Percentiles rank a stretch among this genome's conserved stretches.
Evolutionary conservation across 2,797 vertebrate genomes (phyloP).

Genomic region (Cynodonichthys magdalenae): DNA sequence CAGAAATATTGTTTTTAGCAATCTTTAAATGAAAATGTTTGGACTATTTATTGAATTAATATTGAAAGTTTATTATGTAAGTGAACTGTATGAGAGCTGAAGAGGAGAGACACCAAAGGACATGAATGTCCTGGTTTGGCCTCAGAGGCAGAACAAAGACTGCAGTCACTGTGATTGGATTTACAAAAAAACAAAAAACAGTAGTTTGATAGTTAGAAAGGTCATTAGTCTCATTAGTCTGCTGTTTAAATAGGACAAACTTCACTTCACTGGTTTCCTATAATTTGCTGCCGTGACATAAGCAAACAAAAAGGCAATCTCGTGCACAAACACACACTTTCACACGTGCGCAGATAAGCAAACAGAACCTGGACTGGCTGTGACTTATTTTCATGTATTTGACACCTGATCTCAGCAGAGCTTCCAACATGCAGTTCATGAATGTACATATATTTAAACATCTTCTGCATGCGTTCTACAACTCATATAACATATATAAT

Average conservation of each 20-base stretch:
- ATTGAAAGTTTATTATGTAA: too few relatives aligned
- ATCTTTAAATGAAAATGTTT: too few relatives aligned
- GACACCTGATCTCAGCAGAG: neutral
- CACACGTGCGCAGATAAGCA: constrained; percentile 28
- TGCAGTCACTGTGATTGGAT: neutral
- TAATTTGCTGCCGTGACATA: constrained; percentile 43
- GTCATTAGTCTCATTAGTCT: constrained; percentile 58
- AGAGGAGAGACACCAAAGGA: neutral
- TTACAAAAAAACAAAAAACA: too few relatives aligned
- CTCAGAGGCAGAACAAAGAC: constrained; percentile 3
- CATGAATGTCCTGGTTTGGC: neutral
- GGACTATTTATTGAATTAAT: too few relatives aligned
- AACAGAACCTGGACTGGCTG: constrained; percentile 28
- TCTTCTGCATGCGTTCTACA: neutral
- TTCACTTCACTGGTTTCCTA: constrained; percentile 57
- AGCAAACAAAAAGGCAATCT: constrained; percentile 54
- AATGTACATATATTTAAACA: constrained; percentile 19
- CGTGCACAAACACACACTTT: constrained; percentile 5
- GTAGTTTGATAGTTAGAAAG: constrained; percentile 36
- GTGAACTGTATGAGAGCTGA: neutral
- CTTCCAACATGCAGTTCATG: neutral
- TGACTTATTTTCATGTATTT: constrained; percentile 21
- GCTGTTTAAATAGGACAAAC: constrained; percentile 31
- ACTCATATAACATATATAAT: neutral
- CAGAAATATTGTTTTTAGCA: too few relatives aligned